Base-by-base conservation (phyloP, 2,113 vertebrate genomes). In the Pseudopipra pipra region DNA sequence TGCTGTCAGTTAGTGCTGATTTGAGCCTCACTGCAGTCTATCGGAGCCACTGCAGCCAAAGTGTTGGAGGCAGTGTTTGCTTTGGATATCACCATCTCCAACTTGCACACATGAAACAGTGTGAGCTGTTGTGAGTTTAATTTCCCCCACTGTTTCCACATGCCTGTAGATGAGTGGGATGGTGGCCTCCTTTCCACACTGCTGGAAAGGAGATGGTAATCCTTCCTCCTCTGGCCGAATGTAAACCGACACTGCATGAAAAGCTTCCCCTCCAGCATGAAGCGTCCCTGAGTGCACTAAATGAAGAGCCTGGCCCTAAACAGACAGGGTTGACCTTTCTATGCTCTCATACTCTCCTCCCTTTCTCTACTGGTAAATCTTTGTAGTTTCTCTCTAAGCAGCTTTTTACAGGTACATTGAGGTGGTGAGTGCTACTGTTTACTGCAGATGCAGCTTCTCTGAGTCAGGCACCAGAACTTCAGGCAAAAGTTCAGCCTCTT, bases 121-220 rank as follows among this genome's bases (percentile, higher is more conserved):
- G 55, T 39, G 56, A 94, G 79, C 75, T 82, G 22, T 7, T 49
- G 49, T 23, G 63, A 93, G 75, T 71, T 91, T 80, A 65, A 93
- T 94, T 96, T 93, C 75, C 88, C 74, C 39, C 52, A 39, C 75
- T 90, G 88, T 86, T 97, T 95, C 88, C 86, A 94, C 88, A 84
- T 77, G 86, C 59, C 72, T 86, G 85, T 62, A 79, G 79, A 86
- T 46, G 83, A 94, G 94, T 93, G 67, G 88, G 88, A 95, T 86
- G 92, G 88, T 93, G 94, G 95, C 68, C 85, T 95, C 85, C 78
- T 95, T 93, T 96, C 71, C 87, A 87, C 71, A n/a, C 49, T 93
- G 74, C 87, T 90, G 85, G 46, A 80, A 85, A 88, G 67, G 72
- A 93, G 90, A 84, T 67, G 59, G 62, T 19, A 92, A 88, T 95